phyloP scores from a whole-genome alignment of 2,797 vertebrate species.

The Australoheros facetus region DNA sequence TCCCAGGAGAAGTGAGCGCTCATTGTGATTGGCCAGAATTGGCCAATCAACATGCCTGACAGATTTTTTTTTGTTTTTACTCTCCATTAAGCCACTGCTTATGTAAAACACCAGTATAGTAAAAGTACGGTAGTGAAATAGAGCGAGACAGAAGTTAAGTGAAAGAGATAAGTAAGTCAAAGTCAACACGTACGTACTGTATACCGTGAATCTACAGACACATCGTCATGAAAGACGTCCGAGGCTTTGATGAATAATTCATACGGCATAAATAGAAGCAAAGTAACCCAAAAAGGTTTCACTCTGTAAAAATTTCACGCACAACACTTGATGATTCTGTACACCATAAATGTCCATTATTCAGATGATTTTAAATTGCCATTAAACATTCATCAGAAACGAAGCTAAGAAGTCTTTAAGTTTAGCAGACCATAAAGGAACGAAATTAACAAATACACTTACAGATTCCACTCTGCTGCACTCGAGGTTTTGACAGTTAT shows the following conservation, averaged over 20 bases:
- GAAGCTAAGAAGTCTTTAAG: conserved; percentile 29
- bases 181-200: background rate
- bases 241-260: conserved; percentile 54
- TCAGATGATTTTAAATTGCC: conserved; percentile 32
- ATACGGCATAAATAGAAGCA: conserved; percentile 30
- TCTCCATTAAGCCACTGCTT: background rate
- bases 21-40: background rate
- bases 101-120: background rate
- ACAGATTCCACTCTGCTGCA: conserved; percentile 41
- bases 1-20: background rate
- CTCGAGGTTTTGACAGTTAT: conserved; percentile 52
- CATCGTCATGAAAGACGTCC: conserved; percentile 33
- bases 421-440: conserved; percentile 44
- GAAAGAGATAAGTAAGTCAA: background rate
- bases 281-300: conserved; percentile 25
- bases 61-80: background rate
- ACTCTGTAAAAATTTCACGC: background rate
- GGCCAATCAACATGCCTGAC: background rate
- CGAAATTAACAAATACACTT: conserved; percentile 37
- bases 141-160: background rate
- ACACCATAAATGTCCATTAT: conserved; percentile 41
- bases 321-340: conserved; percentile 20
- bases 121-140: conserved; percentile 6
- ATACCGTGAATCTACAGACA: conserved; percentile 6
- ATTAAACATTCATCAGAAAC: conserved; percentile 20